A percentile compares a stretch with the other conserved stretches of the same genome.
Evolutionary conservation across 2,888 invertebrate genomes (phyloP).

Genomic region (Amiota minor): DNA sequence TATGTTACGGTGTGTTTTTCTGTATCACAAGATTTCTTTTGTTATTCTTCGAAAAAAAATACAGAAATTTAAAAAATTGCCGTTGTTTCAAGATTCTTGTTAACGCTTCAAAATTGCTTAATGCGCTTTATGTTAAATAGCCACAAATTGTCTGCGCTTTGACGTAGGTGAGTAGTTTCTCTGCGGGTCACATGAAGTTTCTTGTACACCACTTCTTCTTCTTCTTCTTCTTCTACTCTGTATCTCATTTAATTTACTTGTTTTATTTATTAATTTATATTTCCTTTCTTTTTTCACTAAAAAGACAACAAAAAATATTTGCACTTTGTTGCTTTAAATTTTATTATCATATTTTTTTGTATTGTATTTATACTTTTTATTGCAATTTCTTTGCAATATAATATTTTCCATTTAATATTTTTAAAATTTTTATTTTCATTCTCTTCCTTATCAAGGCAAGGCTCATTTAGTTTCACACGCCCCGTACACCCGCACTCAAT

Average conservation of each 20-base stretch:
- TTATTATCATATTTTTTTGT: constrained; percentile 37
- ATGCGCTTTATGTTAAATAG: constrained; percentile 12
- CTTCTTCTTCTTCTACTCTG: too few species aligned
- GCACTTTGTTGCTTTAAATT: constrained; percentile 39
- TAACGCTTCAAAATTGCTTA: neutral
- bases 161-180: constrained; percentile 29
- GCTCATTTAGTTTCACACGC: neutral
- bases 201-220: neutral
- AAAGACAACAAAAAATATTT: neutral
- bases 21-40: constrained; percentile 1
- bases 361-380: neutral
- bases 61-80: neutral
- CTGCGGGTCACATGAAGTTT: neutral
- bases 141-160: constrained; percentile 27
- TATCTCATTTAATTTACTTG: neutral
- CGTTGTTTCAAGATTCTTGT: neutral
- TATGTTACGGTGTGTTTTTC: neutral
- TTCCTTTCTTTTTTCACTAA: neutral
- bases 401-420: constrained; percentile 16
- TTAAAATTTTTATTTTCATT: constrained; percentile 1
- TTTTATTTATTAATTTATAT: constrained; percentile 3
- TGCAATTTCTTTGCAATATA: constrained; percentile 30
- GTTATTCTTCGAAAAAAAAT: neutral
- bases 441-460: constrained; percentile 3
- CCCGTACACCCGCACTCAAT: neutral